Evolutionary conservation across 2,888 invertebrate species (phyloP), one percentile per base, ranked within the genome.

Genomic region (Thereva unica): DNA sequence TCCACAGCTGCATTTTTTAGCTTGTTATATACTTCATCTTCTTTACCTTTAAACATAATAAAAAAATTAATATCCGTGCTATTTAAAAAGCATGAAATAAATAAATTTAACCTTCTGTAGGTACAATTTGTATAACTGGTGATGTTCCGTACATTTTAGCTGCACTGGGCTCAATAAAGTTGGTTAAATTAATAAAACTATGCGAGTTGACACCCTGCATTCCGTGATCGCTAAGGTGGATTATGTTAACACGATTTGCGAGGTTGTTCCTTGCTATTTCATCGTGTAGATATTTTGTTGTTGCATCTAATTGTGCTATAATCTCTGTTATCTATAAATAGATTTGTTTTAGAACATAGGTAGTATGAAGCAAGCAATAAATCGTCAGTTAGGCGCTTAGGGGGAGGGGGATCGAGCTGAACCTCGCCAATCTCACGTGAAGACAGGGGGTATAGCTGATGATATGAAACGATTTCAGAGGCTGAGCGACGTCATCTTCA

Each of bases 171-270:
- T 80, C 76, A 42, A 87, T 76, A 71, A 83, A 84, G 40, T 82
- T 77, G 0, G 83, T 83, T 34, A 87, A 76, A 76, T 87, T 83
- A 42, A 88, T 84, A 71, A 87, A 84, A 71, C 81, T 78, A 4
- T 82, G 76, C 10, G 82, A 78, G 1, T 78, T 83, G 0, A 89
- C 85, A 37, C 81, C 78, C 2, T 83, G 76, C 86, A 90, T 87
- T 10, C 91, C 91, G 78, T 91, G 91, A 78, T 91, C 90, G 78
- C 89, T 89, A 50, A 89, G 77, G 69, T 90, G 83, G 66, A 91
- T 83, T 1, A 91, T 82, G 75, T 90, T 89, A 0, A 86, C 82
- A 70, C 82, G 81, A 38, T 84, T 79, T 4, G 77, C 74, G 56
- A 90, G 76, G 34, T 83, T 79, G 67, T 82, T 73, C 12, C 79